phyloP scores from a whole-genome alignment of 2,113 vertebrate genomes.

The Carassius carassius region DNA sequence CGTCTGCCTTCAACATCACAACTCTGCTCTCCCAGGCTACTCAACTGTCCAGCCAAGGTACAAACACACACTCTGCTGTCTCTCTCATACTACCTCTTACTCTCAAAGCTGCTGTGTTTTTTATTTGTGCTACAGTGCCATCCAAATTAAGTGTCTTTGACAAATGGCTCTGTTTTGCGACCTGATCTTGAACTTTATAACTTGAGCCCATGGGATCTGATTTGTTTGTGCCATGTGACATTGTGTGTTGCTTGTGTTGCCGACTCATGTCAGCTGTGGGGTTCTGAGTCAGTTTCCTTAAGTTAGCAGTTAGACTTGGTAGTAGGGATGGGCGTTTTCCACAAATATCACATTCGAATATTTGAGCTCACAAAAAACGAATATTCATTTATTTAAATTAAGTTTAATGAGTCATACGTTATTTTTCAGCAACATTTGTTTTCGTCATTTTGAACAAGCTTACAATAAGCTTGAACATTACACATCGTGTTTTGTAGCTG shows the following conservation, averaged over 20 bases:
- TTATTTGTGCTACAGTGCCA: not conserved
- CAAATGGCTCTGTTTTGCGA: not conserved
- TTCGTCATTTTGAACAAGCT: too few relatives aligned
- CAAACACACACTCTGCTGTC: not conserved
- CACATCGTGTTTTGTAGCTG: too few relatives aligned
- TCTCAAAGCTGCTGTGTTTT: not conserved
- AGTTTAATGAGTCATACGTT: too few relatives aligned
- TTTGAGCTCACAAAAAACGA: too few relatives aligned
- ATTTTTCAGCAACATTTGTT: too few relatives aligned
- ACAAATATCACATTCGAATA: too few relatives aligned
- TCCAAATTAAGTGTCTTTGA: not conserved
- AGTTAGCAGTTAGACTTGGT: conserved; percentile 6
- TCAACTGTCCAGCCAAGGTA: conserved; percentile 96
- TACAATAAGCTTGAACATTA: too few relatives aligned
- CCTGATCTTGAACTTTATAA: conserved; percentile 5
- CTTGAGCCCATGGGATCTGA: not conserved
- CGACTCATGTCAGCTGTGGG: not conserved
- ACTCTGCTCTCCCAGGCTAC: conserved; percentile 97
- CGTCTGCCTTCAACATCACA: conserved; percentile 97
- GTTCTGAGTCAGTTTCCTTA: conserved; percentile 15
- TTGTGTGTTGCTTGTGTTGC: not conserved
- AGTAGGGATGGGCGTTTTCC: too few relatives aligned
- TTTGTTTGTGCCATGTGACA: not conserved
- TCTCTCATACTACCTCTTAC: not conserved
- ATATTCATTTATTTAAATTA: too few relatives aligned